Evolutionary conservation across 2,113 vertebrate genomes (phyloP), one percentile per base, ranked within the genome.

Genomic region (Ondatra zibethicus): DNA sequence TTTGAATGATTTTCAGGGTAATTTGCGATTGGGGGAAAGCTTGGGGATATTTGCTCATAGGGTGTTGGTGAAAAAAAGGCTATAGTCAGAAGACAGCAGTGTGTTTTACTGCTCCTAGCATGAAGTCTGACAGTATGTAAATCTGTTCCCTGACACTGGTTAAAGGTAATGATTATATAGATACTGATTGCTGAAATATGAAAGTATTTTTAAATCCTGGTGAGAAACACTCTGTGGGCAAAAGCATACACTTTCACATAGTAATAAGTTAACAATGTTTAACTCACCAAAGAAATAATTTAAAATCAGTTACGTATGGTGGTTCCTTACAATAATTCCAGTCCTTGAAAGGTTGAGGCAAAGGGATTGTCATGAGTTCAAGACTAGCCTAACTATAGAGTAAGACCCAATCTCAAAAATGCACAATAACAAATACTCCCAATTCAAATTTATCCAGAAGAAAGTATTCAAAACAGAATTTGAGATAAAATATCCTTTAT

Each of bases 11-110:
- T 92, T 94, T 78, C 9, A 39, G 90, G 45, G 10, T 68, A 50
- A 86, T 94, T 95, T 50, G 31, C 87, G 19, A 89, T 77, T 81
- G 58, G 52, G 47, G n/a, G 42, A 95, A 92, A 52, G 58, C 55
- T 31, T 89, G 80, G 90, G 9, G 4, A 39, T 68, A 91, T 85
- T 94, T 94, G 33, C 61, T 86, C 90, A 9, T 47, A 86, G 12
- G 8, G 12, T 92, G n/a, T 55, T 92, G 8, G 36, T 84, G 33
- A 96, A 93, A 82, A 89, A 89, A 87, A 55, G 3, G 16, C 12
- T 73, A 61, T 9, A 77, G 78, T 52, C 47, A 58, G 33, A 80
- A 76, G 8, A 9, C n/a, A 77, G 70, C 9, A 65, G 45, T 45
- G 36, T n/a, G 63, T 7, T 25, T 58, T 76, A 68, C 16, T 78